These are phyloP conservation scores for Anoncus sp. DNA, from an alignment of 2,888 invertebrate genomes.

Conservation along the genomic window DNA sequence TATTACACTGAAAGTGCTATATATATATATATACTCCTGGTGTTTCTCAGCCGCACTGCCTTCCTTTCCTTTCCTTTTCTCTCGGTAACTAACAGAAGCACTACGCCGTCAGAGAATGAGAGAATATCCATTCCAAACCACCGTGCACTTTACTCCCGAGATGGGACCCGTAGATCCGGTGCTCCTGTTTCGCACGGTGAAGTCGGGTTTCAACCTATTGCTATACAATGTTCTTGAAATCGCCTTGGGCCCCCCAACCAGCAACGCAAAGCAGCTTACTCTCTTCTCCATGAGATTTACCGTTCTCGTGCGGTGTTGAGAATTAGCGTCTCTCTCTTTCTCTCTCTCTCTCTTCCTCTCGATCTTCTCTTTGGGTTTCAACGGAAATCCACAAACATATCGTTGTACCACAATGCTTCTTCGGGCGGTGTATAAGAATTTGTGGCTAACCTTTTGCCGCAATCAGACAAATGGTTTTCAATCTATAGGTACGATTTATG, in stretches of 20 bases:
- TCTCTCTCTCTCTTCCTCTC: neutral
- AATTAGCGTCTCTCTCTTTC: constrained; percentile 52
- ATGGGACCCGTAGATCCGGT: constrained; percentile 52
- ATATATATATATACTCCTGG: constrained; percentile 6
- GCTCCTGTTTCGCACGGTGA: constrained; percentile 25
- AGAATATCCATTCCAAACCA: constrained; percentile 53
- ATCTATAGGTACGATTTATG: neutral
- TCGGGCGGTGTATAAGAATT: constrained; percentile 8
- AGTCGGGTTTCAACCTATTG: constrained; percentile 53
- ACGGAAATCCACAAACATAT: constrained; percentile 51
- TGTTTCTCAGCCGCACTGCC: constrained; percentile 38
- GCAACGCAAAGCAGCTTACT: constrained; percentile 61
- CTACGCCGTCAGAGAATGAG: constrained; percentile 37
- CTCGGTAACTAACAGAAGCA: constrained; percentile 37
- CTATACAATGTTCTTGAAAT: constrained; percentile 62
- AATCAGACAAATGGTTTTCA: constrained; percentile 30
- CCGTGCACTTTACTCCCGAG: constrained; percentile 61
- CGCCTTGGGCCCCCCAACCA: constrained; percentile 42
- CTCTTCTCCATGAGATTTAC: constrained; percentile 62
- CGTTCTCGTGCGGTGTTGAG: constrained; percentile 59
- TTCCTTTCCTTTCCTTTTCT: constrained; percentile 29
- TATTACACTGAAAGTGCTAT: too few relatives aligned
- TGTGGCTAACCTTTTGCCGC: neutral
- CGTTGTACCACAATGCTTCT: constrained; percentile 36
- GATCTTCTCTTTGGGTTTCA: constrained; percentile 13